Evolutionary conservation across 2,113 vertebrate species (phyloP).

Genomic region (Tupaia tana): DNA sequence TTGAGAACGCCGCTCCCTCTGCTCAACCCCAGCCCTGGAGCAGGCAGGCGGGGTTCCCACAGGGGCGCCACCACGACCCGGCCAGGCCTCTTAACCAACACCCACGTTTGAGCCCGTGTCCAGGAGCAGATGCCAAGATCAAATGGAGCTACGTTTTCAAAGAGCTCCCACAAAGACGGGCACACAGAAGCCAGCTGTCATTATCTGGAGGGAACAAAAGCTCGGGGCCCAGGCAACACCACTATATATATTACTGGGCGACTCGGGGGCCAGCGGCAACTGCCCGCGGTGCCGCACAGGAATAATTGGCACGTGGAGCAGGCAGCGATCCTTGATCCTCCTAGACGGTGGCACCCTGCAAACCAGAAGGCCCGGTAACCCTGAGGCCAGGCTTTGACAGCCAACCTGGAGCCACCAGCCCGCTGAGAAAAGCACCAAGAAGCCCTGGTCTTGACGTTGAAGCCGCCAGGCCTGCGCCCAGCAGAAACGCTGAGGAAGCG

Average conservation of each 20-base stretch:
- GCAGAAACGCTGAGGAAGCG: conserved; percentile 34
- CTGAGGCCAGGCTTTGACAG: neutral
- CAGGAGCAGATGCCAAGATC: conserved; percentile 43
- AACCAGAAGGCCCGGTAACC: neutral
- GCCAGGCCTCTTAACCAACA: conserved; percentile 4
- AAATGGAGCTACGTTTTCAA: conserved; percentile 44
- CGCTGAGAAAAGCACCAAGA: neutral
- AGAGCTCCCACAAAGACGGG: neutral
- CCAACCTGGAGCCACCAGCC: neutral
- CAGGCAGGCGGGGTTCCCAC: neutral
- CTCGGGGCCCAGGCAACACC: neutral
- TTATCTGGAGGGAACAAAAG: conserved; percentile 57
- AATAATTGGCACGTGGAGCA: conserved; percentile 59
- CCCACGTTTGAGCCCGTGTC: neutral
- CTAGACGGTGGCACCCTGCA: neutral
- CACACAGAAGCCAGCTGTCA: neutral
- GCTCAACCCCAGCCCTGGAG: neutral
- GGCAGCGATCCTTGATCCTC: conserved; percentile 76
- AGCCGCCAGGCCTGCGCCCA: conserved; percentile 15
- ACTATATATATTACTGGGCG: conserved; percentile 12
- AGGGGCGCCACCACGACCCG: neutral
- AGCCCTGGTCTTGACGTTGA: neutral
- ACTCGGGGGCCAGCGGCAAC: conserved; percentile 69
- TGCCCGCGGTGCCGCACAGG: conserved; percentile 59
- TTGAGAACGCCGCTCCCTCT: neutral